Evolutionary conservation across 2,888 invertebrate species (phyloP), one percentile per base, ranked within the genome.

Genomic region (Melanostoma mellinum): DNA sequence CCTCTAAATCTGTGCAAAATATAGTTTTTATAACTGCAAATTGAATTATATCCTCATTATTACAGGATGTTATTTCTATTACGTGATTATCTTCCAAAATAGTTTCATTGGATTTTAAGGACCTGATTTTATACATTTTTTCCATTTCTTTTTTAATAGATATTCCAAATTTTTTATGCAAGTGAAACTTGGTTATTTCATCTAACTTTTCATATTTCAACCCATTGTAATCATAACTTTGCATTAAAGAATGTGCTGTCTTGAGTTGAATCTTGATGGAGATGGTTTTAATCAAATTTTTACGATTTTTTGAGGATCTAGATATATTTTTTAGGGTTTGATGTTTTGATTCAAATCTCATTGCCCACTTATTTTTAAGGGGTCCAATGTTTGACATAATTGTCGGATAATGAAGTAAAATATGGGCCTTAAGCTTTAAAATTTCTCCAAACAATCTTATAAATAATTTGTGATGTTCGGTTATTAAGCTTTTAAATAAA

Each of bases 401-500:
- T 4, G 5, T 48, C 5, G 48, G 48, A 48, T 30, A 48, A 48
- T 48, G 48, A 30, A 48, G 30, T 5, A 48, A 8, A 30, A 48
- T 48, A 48, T 48, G 48, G 48, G 48, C 48, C 30, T 48, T 48
- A 48, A 48, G 20, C 6, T 48, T 48, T 48, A 48, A 48, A 48
- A 30, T 48, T 1, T 30, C 30, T 48, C 48, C 48, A 48, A 48
- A 48, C 6, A 20, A 48, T 48, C 30, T 48, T 48, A 48, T 48
- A 30, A 48, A 48, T 30, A 48, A 20, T 30, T 48, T 48, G 6
- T 48, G 48, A 48, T 48, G n/a, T n/a, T n/a, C n/a, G n/a, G n/a
- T n/a, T n/a, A n/a, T n/a, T n/a, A n/a, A n/a, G n/a, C n/a, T n/a
- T 30, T 48, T 48, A 30, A 48, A 30, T 30, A 48, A 48, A 30